phyloP scores from a whole-genome alignment of 2,113 vertebrate genomes.

The Barnardius zonarius region DNA sequence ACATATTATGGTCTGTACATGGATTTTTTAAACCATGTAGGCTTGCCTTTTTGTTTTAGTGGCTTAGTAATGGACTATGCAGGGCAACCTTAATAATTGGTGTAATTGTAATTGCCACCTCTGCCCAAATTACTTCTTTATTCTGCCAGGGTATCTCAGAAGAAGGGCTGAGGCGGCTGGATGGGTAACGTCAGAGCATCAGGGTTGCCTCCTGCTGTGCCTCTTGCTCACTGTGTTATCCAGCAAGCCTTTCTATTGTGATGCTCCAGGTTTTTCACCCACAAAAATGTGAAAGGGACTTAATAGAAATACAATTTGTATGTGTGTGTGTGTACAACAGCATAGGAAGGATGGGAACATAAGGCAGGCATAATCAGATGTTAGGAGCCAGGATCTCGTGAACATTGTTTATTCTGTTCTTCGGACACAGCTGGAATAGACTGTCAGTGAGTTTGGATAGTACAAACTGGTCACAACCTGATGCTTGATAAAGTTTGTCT shows the following conservation, averaged over 20 bases:
- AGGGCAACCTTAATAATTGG: background rate
- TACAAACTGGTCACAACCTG: background rate
- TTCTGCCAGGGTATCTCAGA: background rate
- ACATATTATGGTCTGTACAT: background rate
- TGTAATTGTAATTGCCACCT: background rate
- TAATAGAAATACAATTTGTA: background rate
- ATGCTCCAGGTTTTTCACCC: background rate
- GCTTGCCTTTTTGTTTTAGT: background rate
- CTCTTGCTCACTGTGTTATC: background rate
- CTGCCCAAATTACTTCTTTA: background rate
- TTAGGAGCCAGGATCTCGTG: background rate
- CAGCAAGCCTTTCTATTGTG: background rate
- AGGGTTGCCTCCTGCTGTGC: background rate
- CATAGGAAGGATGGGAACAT: background rate
- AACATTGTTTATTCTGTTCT: background rate
- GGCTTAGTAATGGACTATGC: background rate
- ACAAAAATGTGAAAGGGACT: background rate
- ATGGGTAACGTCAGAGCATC: background rate
- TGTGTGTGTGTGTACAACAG: background rate
- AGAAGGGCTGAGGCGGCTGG: background rate
- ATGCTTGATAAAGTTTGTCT: background rate
- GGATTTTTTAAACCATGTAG: background rate
- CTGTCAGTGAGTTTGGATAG: background rate
- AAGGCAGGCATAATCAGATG: background rate
- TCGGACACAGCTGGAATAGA: background rate